These are phyloP conservation scores for Hozukius guyotensis DNA, from an alignment of 2,797 vertebrate species.

Conservation along the genomic window DNA sequence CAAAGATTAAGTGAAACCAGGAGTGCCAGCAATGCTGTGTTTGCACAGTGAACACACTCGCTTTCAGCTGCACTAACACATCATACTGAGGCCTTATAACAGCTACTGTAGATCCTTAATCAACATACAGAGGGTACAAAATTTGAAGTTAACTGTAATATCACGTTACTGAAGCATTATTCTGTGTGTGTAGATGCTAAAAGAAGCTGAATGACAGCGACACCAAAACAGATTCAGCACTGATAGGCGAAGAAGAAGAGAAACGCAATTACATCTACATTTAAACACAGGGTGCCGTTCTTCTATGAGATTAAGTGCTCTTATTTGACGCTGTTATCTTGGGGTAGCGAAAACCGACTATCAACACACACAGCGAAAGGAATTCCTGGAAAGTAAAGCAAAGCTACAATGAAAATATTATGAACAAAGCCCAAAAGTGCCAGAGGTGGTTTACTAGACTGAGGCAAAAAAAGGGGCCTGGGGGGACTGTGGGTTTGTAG, in stretches of 20 bases:
- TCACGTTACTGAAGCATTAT: background rate
- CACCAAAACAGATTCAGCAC: background rate
- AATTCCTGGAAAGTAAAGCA: constrained; percentile 70
- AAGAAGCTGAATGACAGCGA: background rate
- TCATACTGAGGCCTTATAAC: constrained; percentile 51
- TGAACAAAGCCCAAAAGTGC: constrained; percentile 72
- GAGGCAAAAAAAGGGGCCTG: constrained; percentile 64
- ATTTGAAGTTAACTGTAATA: background rate
- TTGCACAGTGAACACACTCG: constrained; percentile 75
- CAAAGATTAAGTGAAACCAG: constrained; percentile 84
- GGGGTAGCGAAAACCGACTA: constrained; percentile 28
- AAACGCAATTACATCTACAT: constrained; percentile 13
- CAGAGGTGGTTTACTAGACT: constrained; percentile 74
- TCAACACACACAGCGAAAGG: constrained; percentile 47
- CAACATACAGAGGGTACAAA: background rate
- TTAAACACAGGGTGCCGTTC: constrained; percentile 23
- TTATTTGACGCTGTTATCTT: constrained; percentile 24
- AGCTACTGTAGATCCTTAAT: constrained; percentile 33
- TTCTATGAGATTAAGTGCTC: constrained; percentile 24
- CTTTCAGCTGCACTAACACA: constrained; percentile 78
- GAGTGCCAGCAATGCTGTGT: constrained; percentile 78
- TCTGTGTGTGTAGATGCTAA: background rate
- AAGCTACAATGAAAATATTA: constrained; percentile 71
- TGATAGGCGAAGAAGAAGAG: background rate
- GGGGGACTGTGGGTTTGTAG: constrained; percentile 72